phyloP scores from a whole-genome alignment of 2,113 vertebrate species.

The Aphelocoma coerulescens region DNA sequence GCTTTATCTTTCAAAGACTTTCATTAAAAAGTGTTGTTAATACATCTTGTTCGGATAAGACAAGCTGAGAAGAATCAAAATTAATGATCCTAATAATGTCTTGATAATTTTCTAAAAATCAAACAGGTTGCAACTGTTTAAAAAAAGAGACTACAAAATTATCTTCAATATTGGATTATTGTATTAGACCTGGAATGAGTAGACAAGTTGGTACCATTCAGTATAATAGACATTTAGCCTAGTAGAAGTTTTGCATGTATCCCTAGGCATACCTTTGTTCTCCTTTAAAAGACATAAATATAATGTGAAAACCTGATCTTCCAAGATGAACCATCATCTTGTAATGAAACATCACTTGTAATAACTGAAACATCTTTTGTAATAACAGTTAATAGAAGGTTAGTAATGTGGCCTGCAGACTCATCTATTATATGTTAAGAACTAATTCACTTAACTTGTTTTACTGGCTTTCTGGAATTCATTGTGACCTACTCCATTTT shows the following conservation, averaged over 20 bases:
- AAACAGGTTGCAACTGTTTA: not conserved
- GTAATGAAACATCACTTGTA: not conserved
- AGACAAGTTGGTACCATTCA: not conserved
- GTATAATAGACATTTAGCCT: not conserved
- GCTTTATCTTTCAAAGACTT: conserved; percentile 10
- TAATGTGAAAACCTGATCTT: not conserved
- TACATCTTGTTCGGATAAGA: not conserved
- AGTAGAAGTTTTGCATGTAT: not conserved
- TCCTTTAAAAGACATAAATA: not conserved
- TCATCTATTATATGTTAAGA: not conserved
- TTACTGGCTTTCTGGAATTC: not conserved
- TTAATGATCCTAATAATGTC: not conserved
- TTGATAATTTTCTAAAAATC: not conserved
- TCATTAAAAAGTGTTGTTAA: not conserved
- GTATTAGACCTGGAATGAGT: not conserved
- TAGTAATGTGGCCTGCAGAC: not conserved
- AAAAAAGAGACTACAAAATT: not conserved
- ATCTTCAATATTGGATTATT: not conserved
- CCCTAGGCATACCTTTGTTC: not conserved
- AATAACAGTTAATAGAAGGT: conserved; percentile 15
- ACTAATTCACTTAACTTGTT: conserved; percentile 21
- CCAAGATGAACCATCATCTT: not conserved
- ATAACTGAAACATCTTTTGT: not conserved
- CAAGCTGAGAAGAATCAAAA: not conserved
- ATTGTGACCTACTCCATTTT: not conserved